Conservation (phyloP, 2,888 invertebrate species). For the Andrena minutula region DNA sequence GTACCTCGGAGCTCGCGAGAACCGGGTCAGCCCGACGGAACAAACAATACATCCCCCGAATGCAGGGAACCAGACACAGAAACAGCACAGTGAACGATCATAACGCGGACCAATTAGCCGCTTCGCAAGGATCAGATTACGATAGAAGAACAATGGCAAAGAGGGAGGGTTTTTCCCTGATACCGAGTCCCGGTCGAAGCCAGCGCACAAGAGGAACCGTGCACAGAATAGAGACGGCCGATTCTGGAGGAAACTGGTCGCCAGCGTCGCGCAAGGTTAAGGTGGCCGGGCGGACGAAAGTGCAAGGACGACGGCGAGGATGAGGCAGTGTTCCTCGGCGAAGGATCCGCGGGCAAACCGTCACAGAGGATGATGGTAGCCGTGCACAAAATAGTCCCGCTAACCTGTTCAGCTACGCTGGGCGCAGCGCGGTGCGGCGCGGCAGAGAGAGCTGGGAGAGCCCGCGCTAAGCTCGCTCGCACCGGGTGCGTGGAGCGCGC, state of each 20-base stretch:
- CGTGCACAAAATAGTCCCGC: slow-evolving; percentile 12
- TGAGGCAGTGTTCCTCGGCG: background rate
- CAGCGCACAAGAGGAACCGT: background rate
- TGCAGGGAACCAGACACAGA: background rate
- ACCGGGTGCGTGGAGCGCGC: slow-evolving; percentile 79
- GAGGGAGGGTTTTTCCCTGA: background rate
- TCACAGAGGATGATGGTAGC: background rate
- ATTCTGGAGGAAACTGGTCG: background rate
- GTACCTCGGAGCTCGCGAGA: background rate
- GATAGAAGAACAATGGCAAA: background rate
- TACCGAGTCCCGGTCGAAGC: background rate
- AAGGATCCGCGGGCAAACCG: too few relatives aligned
- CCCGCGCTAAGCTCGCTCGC: slow-evolving; percentile 73
- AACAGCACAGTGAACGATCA: background rate
- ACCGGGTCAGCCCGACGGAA: background rate
- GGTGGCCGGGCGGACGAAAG: background rate
- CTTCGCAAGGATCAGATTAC: too few relatives aligned
- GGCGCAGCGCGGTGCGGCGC: slow-evolving; percentile 56
- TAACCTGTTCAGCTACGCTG: slow-evolving; percentile 54
- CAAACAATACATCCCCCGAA: background rate
- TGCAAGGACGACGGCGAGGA: background rate
- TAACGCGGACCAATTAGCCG: background rate
- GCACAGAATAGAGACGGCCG: background rate
- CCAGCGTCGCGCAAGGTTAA: background rate
- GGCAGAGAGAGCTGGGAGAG: slow-evolving; percentile 65